Percentiles rank a stretch among this genome's conserved stretches.
Conservation (phyloP, 2,113 vertebrate genomes). For the Sylvia atricapilla region DNA sequence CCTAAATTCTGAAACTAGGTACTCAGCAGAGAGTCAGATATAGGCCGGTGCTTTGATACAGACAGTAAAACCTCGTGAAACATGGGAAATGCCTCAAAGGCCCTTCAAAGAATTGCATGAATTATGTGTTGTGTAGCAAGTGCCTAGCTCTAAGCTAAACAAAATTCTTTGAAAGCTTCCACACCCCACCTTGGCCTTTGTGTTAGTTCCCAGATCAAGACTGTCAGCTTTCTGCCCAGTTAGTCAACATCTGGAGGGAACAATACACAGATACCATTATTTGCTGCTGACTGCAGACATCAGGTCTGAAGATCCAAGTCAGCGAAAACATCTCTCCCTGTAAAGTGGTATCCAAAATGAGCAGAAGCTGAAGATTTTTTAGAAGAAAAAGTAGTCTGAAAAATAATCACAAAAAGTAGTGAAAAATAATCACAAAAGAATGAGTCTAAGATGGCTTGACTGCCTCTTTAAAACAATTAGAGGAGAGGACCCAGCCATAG, state of each 20-base stretch:
- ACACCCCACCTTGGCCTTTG: neutral
- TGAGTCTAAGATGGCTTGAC: neutral
- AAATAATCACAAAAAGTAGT: neutral
- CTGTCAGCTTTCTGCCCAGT: neutral
- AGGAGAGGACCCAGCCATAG: neutral
- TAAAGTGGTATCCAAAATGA: neutral
- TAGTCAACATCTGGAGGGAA: neutral
- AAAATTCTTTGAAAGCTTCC: neutral
- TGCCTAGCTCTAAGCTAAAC: neutral
- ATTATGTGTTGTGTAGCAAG: neutral
- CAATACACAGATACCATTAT: neutral
- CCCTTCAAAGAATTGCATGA: neutral
- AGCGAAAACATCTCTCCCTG: neutral
- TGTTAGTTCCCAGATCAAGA: neutral
- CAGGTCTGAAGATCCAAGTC: neutral
- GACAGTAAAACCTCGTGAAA: neutral
- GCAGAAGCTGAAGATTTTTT: neutral
- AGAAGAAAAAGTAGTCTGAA: neutral
- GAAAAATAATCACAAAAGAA: neutral
- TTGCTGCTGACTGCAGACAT: neutral
- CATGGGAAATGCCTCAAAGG: neutral
- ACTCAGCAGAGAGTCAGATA: neutral
- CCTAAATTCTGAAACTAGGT: neutral
- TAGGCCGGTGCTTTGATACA: neutral
- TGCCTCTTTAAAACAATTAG: neutral